Evolutionary conservation across 2,113 vertebrate species (phyloP).

Genomic region (Triplophysa rosa): DNA sequence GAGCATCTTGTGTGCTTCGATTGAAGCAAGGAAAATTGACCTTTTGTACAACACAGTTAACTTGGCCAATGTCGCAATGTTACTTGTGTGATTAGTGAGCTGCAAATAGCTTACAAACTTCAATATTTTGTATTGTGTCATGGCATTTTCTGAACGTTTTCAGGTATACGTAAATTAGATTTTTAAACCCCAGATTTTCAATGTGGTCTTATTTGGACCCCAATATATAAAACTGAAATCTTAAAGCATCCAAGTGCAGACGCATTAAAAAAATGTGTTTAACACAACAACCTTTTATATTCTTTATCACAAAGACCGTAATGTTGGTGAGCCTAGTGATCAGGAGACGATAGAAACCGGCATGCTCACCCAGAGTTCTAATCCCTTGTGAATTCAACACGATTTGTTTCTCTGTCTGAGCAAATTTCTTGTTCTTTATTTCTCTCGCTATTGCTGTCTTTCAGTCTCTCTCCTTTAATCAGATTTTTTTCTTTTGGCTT

Average conservation of each 20-base stretch:
- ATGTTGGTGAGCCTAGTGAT: slow-evolving; percentile 60
- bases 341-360: slow-evolving; percentile 60
- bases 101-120: too few relatives aligned
- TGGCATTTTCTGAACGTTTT: too few relatives aligned
- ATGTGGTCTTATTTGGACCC: too few relatives aligned
- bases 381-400: slow-evolving; percentile 59
- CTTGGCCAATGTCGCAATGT: too few relatives aligned
- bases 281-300: slow-evolving; percentile 57
- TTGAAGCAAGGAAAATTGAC: too few relatives aligned
- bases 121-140: too few relatives aligned
- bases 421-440: slow-evolving; percentile 17
- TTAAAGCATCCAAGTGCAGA: neutral
- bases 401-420: slow-evolving; percentile 42
- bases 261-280: slow-evolving; percentile 57
- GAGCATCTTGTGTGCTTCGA: too few relatives aligned
- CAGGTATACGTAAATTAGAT: too few relatives aligned
- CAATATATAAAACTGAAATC: too few relatives aligned
- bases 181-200: too few relatives aligned
- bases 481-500: neutral
- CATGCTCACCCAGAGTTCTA: slow-evolving; percentile 64
- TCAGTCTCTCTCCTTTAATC: neutral
- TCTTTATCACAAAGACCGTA: slow-evolving; percentile 61
- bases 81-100: too few relatives aligned
- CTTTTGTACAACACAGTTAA: too few relatives aligned
- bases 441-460: slow-evolving; percentile 22